Base-by-base conservation (phyloP, 2,113 vertebrate species). In the Octodon degus region DNA sequence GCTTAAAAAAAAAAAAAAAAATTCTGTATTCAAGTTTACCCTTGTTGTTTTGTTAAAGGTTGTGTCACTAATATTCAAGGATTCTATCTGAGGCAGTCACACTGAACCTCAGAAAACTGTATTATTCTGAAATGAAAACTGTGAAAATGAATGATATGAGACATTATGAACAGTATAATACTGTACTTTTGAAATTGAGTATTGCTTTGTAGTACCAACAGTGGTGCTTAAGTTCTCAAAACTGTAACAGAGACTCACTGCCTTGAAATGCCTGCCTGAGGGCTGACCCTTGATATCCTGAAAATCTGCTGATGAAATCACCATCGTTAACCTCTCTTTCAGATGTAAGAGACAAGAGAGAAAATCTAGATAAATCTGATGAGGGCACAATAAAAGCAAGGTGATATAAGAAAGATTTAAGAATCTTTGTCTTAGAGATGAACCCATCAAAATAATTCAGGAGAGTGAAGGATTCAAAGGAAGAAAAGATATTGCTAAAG, bases 31-130 rank as follows among this genome's bases (percentile, higher is more conserved):
- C 93, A 95, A 86, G 55, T 94, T 63, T 88, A 92, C 32, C 80
- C 86, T 10, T 83, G 90, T 10, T 83, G 90, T 98, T 94, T 96
- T 89, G 0, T 83, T 95, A 81, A 96, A 96, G 53, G 50, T 65
- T 79, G 96, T 93, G 76, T 96, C 82, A 92, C 89, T 97, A 82
- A 93, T 96, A 93, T 97, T 96, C 86, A 97, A 92, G 88, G 92
- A 90, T 90, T 94, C 85, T 86, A 25, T 79, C 91, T 77, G 84
- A 96, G 65, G 40, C 27, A 40, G 55, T 93, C 32, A 43, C 8
- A 37, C 16, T 14, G 53, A 95, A 89, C 68, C 30, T 86, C 72
- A 90, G 60, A 74, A 93, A 90, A 91, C 11, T 43, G 22, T 92
- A 63, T 19, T 58, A 58, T 91, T 89, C 43, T 83, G 80, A 91